Evolutionary conservation across 2,888 invertebrate species (phyloP).

Genomic region (Agrilus mali): DNA sequence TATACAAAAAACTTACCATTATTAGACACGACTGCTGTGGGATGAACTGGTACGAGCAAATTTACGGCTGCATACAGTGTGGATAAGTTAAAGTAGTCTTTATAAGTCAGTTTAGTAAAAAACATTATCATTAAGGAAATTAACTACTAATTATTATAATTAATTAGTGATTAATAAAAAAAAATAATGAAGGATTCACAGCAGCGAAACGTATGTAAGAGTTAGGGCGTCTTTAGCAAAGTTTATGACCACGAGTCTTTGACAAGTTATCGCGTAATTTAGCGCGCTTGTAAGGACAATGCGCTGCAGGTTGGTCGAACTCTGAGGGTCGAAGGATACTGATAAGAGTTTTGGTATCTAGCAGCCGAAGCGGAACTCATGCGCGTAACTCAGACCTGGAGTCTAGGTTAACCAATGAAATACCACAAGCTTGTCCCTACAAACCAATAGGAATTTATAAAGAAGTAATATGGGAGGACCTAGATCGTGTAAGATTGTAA

Average conservation of each 20-base stretch:
- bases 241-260: constrained; percentile 7
- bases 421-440: constrained; percentile 28
- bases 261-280: constrained; percentile 20
- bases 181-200: too few relatives aligned
- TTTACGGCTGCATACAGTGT: too few relatives aligned
- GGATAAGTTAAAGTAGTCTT: too few relatives aligned
- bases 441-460: constrained; percentile 35
- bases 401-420: constrained; percentile 28
- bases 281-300: constrained; percentile 8
- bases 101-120: too few relatives aligned
- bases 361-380: constrained; percentile 27
- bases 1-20: constrained; percentile 25
- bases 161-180: too few relatives aligned
- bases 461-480: constrained; percentile 35
- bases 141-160: too few relatives aligned
- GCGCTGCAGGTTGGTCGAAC: constrained; percentile 19
- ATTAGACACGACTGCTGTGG: constrained; percentile 24
- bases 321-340: constrained; percentile 25
- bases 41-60: constrained; percentile 5
- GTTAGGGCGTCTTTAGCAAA: constrained; percentile 1
- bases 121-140: too few relatives aligned
- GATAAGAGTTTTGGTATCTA: constrained; percentile 23
- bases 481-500: constrained; percentile 33
- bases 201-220: constrained; percentile 2
- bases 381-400: constrained; percentile 26